Base-by-base conservation (phyloP, 2,888 invertebrate species). In the Eustalomyia histrio region DNA sequence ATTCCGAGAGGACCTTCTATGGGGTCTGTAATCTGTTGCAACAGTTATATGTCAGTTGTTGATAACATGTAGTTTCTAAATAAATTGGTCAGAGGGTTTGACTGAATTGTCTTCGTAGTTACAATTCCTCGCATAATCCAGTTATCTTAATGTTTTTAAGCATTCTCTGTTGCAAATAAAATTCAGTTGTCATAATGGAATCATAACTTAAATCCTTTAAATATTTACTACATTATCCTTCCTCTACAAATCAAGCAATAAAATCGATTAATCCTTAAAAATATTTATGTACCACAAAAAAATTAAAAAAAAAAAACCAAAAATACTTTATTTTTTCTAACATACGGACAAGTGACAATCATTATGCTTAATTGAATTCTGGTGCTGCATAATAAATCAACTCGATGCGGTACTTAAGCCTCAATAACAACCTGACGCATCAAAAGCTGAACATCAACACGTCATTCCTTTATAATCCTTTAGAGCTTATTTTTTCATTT, bases 291-390 rank as follows among this genome's bases (percentile, higher is more conserved):
- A 52, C 61, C 72, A 79, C 72, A 73, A 71, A 21, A 55, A 43
- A 65, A 29, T 17, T 16, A 61, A 53, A 75, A 29, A 60, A 43
- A 60, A 43, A 17, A 21, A 61, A 63, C 39, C 43, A 64, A 76
- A 39, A 58, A 52, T 21, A 60, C 63, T 79, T 61, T 57, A n/a
- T 24, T 67, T 83, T 85, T 88, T 83, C 79, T 83, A 88, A 86
- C 88, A 88, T 89, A 88, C 86, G 88, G 89, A 87, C 87, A 89
- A 88, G 88, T 88, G 88, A 88, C 88, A 88, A 88, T 88, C 88
- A 89, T 89, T 87, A 85, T 85, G 85, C 87, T 87, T 89, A 88
- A 88, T 88, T 88, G 89, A 88, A 88, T 88, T 88, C 88, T 86
- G 86, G 81, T 76, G 84, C 85, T 85, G 88, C 86, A 89, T 89